phyloP scores from a whole-genome alignment of 2,113 vertebrate genomes.

The Hiodon tergisus region DNA sequence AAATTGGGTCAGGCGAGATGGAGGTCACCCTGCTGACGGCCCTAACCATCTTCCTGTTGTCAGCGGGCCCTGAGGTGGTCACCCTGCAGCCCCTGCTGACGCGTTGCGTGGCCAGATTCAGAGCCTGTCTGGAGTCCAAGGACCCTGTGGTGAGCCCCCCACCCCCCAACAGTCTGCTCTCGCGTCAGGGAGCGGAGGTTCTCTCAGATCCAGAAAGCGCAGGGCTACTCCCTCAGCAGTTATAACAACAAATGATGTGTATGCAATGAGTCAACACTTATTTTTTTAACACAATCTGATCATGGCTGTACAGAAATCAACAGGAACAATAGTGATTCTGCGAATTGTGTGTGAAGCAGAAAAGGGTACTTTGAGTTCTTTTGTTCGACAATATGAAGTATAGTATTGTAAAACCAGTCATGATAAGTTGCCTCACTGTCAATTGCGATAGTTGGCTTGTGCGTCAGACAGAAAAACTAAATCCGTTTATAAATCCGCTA shows the following conservation, averaged over 20 bases:
- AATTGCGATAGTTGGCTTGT: too few species aligned
- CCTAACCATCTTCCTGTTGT: conserved; percentile 78
- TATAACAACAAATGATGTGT: background rate
- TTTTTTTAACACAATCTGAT: background rate
- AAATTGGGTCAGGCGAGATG: conserved; percentile 52
- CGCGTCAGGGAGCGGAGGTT: background rate
- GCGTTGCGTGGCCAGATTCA: conserved; percentile 72
- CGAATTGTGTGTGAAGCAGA: background rate
- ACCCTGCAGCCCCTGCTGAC: conserved; percentile 66
- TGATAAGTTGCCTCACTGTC: background rate
- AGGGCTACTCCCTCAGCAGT: background rate
- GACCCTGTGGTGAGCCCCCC: conserved; percentile 72
- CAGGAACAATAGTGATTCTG: too few species aligned
- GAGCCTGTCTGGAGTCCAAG: conserved; percentile 68
- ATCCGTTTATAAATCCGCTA: too few species aligned
- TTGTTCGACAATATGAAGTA: background rate
- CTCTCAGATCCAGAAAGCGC: background rate
- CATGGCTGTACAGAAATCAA: too few species aligned
- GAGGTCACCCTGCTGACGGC: conserved; percentile 75
- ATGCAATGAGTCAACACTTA: background rate
- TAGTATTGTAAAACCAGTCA: background rate
- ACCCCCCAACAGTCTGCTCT: background rate
- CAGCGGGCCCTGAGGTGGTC: conserved; percentile 73
- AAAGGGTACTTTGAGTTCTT: background rate
- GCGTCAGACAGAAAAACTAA: too few species aligned